Conservation (phyloP, 1,140 invertebrate genomes). For the Saccostrea cuccullata region DNA sequence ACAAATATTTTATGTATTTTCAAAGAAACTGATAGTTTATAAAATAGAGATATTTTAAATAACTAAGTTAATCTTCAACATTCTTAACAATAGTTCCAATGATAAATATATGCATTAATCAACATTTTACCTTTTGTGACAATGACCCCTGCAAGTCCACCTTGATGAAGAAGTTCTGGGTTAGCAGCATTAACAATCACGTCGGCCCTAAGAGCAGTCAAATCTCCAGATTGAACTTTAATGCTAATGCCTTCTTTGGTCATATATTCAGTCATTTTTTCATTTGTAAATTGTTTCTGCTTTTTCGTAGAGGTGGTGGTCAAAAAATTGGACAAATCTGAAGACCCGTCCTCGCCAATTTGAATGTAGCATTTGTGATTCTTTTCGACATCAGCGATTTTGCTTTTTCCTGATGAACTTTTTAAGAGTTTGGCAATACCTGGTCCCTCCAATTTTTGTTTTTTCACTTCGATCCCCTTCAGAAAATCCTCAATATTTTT, state of each 20-base stretch:
- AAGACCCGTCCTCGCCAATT: not conserved
- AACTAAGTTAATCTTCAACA: no score
- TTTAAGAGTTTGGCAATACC: slow-evolving; percentile 45
- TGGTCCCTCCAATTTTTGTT: slow-evolving; percentile 43
- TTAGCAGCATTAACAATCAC: slow-evolving; percentile 71
- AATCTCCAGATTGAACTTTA: slow-evolving; percentile 58
- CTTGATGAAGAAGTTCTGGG: slow-evolving; percentile 57
- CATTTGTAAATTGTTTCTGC: not conserved
- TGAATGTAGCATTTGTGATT: slow-evolving; percentile 19
- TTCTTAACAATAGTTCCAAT: not conserved
- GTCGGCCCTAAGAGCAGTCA: slow-evolving; percentile 62
- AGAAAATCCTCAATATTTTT: slow-evolving; percentile 29
- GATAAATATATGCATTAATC: no score
- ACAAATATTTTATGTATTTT: no score
- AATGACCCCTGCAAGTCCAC: slow-evolving; percentile 64
- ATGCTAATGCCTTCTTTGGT: not conserved
- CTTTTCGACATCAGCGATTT: slow-evolving; percentile 46
- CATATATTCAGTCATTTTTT: not conserved
- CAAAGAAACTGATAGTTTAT: no score
- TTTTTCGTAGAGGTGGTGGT: not conserved
- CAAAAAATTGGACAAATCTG: not conserved
- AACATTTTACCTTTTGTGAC: slow-evolving; percentile 56
- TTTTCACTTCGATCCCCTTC: slow-evolving; percentile 28
- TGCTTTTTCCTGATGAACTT: slow-evolving; percentile 39
- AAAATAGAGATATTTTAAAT: no score